Conservation (phyloP, 2,113 vertebrate species). For the Polyodon spathula region DNA sequence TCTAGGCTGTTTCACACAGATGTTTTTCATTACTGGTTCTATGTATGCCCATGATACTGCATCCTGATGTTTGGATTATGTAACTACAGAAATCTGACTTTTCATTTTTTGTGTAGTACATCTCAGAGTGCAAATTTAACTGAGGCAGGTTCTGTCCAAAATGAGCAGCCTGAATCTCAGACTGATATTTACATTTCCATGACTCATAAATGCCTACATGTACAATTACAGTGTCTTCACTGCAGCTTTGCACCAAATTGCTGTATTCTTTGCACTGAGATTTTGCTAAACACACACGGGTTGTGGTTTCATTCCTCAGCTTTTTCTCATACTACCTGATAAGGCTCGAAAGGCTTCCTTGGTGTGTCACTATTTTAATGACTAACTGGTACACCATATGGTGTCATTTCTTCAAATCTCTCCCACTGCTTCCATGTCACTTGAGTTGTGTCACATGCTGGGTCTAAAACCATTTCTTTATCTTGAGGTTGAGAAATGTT, state of each 20-base stretch:
- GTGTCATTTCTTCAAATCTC: too few species aligned
- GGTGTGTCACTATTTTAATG: background rate
- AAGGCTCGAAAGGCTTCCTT: slow-evolving; percentile 6
- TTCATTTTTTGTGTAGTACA: too few species aligned
- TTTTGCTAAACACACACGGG: slow-evolving; percentile 1
- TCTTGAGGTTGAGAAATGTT: slow-evolving; percentile 7
- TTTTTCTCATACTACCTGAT: background rate
- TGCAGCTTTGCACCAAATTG: background rate
- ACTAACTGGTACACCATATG: slow-evolving; percentile 1
- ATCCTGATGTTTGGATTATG: too few species aligned
- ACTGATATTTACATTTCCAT: slow-evolving; percentile 12
- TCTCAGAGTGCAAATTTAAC: too few species aligned
- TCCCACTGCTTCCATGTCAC: slow-evolving; percentile 16
- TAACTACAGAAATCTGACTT: too few species aligned
- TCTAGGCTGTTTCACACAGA: too few species aligned
- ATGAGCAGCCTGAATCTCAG: slow-evolving; percentile 12
- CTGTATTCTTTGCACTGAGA: slow-evolving; percentile 11
- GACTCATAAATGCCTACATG: slow-evolving; percentile 2
- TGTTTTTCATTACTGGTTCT: too few species aligned
- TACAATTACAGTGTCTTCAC: slow-evolving; percentile 4
- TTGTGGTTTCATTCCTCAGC: slow-evolving; percentile 7
- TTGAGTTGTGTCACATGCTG: slow-evolving; percentile 9
- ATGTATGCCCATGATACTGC: too few species aligned
- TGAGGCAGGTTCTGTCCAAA: background rate
- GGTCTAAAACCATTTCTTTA: slow-evolving; percentile 11